Conservation (phyloP, 2,797 vertebrate species). For the Galagoides demidoff region DNA sequence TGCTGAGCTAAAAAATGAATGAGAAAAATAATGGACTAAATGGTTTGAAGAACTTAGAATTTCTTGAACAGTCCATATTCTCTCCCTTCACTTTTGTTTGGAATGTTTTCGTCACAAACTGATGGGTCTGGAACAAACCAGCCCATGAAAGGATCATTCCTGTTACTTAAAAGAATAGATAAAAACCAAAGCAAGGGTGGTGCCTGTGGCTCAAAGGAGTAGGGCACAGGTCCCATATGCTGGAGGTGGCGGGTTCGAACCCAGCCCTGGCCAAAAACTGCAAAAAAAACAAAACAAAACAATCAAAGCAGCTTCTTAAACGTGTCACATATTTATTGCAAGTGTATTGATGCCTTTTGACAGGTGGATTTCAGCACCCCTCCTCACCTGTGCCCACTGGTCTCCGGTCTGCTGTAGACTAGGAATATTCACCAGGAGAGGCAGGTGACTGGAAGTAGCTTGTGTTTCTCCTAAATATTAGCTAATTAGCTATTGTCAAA, state of each 20-base stretch:
- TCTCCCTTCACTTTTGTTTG: neutral
- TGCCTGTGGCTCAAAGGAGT: too few relatives aligned
- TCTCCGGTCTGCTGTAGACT: neutral
- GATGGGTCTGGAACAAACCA: neutral
- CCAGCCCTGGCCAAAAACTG: too few relatives aligned
- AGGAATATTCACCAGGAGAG: neutral
- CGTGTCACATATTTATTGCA: neutral
- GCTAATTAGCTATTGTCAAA: neutral
- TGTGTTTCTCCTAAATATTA: neutral
- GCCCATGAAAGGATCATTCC: neutral
- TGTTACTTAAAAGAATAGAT: constrained; percentile 9
- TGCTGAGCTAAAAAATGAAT: neutral
- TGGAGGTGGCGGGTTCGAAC: too few relatives aligned
- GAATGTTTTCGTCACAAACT: neutral
- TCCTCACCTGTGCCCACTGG: neutral
- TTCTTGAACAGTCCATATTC: neutral
- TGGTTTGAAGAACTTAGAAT: neutral
- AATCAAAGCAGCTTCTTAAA: neutral
- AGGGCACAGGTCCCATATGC: too few relatives aligned
- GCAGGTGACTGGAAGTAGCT: neutral
- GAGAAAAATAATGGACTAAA: neutral
- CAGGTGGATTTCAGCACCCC: neutral
- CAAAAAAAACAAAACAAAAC: too few relatives aligned
- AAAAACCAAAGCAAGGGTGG: neutral
- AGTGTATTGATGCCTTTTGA: neutral